Base-by-base conservation (phyloP, 2,888 invertebrate genomes). In the Lasioglossum malachurum region DNA sequence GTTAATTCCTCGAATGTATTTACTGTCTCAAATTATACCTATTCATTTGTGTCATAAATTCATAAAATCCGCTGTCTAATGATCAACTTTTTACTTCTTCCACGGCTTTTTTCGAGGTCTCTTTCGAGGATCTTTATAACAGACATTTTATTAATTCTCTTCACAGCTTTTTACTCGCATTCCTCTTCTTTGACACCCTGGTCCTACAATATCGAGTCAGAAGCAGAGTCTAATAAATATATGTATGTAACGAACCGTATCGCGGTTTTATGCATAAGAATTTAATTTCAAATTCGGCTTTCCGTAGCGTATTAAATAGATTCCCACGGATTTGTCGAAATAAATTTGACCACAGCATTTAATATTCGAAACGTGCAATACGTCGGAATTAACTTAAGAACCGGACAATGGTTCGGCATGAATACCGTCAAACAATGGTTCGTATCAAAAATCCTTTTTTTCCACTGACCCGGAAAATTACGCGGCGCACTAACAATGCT, bases 391-490 rank as follows among this genome's bases (percentile, higher is more conserved):
- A 10, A 71, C 23, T 71, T 71, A 41, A 41, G 19, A 10, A 46
- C 77, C 4, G 35, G 35, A 35, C 35, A 49, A 35, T 19, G 60
- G 16, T 64, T 14, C 60, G 14, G 16, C 16, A 31, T 64, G 16
- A 64, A 64, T 64, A 7, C 5, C 14, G 27, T 31, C 14, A 31
- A 14, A 27, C 31, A 64, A 31, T 5, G 60, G 60, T 16, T 31
- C 60, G 27, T 31, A 7, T 64, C 7, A 64, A 31, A 64, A 27
- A 64, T 38, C 38, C 38, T 67, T 79, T 23, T 35, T 31, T 38
- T n/a, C 12, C 53, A 53, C 12, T n/a, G 31, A n/a, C 0, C 71
- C 60, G 44, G 35, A 12, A 73, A 79, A 73, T 79, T 64, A 46
- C 46, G 23, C 12, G 16, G 14, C 12, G 19, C 14, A 27, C 46